phyloP scores from a whole-genome alignment of 2,797 vertebrate species.

The Acanthurus tractus region DNA sequence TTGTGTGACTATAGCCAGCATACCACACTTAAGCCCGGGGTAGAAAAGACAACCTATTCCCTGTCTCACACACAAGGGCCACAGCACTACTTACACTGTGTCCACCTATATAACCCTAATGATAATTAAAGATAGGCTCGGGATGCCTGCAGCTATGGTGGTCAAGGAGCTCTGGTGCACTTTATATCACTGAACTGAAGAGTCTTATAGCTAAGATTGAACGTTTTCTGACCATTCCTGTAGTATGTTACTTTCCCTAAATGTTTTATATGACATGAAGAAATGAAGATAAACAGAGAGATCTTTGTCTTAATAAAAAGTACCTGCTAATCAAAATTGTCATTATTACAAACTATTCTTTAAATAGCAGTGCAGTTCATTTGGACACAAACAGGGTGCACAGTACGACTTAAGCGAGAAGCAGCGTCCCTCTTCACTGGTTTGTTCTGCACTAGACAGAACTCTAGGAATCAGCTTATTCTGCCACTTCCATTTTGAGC shows the following conservation, averaged over 20 bases:
- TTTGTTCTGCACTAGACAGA: slow-evolving; percentile 72
- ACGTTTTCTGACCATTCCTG: slow-evolving; percentile 10
- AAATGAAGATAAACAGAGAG: not conserved
- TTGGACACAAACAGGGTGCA: slow-evolving; percentile 4
- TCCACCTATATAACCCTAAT: slow-evolving; percentile 65
- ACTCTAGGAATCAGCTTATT: slow-evolving; percentile 76
- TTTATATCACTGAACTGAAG: slow-evolving; percentile 50
- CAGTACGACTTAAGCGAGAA: slow-evolving; percentile 32
- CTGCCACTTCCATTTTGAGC: slow-evolving; percentile 73
- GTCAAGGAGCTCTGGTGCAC: slow-evolving; percentile 71
- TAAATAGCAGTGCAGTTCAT: slow-evolving; percentile 4
- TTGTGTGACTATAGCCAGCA: slow-evolving; percentile 27
- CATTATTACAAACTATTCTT: not conserved
- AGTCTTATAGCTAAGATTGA: slow-evolving; percentile 30
- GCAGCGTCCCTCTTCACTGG: slow-evolving; percentile 52
- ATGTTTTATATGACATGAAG: not conserved
- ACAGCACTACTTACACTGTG: slow-evolving; percentile 67
- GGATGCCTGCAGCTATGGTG: slow-evolving; percentile 62
- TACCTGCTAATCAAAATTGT: not conserved
- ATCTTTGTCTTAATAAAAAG: not conserved
- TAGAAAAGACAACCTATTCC: slow-evolving; percentile 41
- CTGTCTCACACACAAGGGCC: slow-evolving; percentile 50
- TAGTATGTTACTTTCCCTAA: not conserved
- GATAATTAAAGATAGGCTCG: slow-evolving; percentile 62
- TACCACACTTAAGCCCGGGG: slow-evolving; percentile 45